Conservation (phyloP, 2,797 vertebrate genomes). For the Pampus argenteus region DNA sequence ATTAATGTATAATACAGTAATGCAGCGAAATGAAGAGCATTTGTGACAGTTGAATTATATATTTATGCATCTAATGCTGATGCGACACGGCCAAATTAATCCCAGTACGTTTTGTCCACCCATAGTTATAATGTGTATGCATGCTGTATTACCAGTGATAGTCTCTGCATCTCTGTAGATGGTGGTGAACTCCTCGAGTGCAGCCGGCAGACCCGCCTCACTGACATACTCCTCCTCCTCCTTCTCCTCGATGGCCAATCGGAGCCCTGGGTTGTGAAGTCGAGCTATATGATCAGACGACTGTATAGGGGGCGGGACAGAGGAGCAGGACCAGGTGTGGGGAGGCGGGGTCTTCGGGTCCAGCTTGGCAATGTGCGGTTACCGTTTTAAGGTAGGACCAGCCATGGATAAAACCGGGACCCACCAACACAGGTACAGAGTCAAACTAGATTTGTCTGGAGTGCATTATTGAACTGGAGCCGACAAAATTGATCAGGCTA, state of each 20-base stretch:
- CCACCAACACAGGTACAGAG: constrained; percentile 10
- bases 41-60: constrained; percentile 33
- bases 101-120: constrained; percentile 17
- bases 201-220: constrained; percentile 84
- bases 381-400: constrained; percentile 84
- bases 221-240: constrained; percentile 90
- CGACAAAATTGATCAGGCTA: background rate
- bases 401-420: constrained; percentile 84
- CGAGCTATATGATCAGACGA: constrained; percentile 63
- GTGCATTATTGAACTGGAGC: background rate
- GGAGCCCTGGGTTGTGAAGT: constrained; percentile 74
- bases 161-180: constrained; percentile 95
- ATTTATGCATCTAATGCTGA: constrained; percentile 18
- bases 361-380: constrained; percentile 97
- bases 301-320: constrained; percentile 72
- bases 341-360: constrained; percentile 90
- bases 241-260: constrained; percentile 80
- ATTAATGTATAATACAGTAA: background rate
- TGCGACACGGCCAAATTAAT: constrained; percentile 31
- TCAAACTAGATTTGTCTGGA: constrained; percentile 29
- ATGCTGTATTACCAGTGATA: constrained; percentile 91
- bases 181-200: constrained; percentile 78
- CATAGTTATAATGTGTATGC: constrained; percentile 8
- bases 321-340: constrained; percentile 86
- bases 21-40: background rate